Base-by-base conservation (phyloP, 2,113 vertebrate species). In the Mastomys natalensis region DNA sequence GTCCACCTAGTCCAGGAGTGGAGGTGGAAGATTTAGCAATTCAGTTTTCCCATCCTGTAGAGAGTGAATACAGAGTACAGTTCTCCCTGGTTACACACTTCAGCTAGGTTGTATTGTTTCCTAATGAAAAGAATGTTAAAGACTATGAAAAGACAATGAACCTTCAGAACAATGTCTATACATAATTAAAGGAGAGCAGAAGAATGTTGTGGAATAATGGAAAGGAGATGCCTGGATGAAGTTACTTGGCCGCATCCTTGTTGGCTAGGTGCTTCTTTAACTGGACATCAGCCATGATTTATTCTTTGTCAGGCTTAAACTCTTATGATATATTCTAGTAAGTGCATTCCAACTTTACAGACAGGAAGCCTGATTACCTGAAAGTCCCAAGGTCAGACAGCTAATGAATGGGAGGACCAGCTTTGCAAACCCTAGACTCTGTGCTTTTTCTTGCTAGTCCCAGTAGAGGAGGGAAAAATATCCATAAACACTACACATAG, bases 341-440 rank as follows among this genome's bases (percentile, higher is more conserved):
- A 86, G 81, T 94, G 34, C 48, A 85, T 88, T 80, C n/a, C 17
- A 84, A 1, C 86, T 85, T 87, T 85, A 55, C n/a, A 97, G 70
- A 40, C 24, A 76, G 58, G 26, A 90, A 95, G 29, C 26, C 21
- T 94, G 31, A 53, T 90, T 81, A 58, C 51, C 34, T 85, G 74
- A 84, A 82, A 89, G 95, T 93, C 43, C 37, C 31, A 82, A 70
- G 68, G 26, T 96, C 26, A 22, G 17, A 37, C 45, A 84, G 40
- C 17, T 82, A 93, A 58, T 72, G 43, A 93, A 11, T 66, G 93
- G 34, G 31, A 95, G 92, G 58, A 7, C 3, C 78, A 37, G 66
- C 84, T 45, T 29, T 91, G 55, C 58, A 91, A 82, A 82, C 21
- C 3, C 37, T 55, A 60, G 58, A 86, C 31, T 34, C n/a, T 70